Percentiles rank a stretch among this genome's conserved stretches.
Evolutionary conservation across 2,113 vertebrate species (phyloP).

Genomic region (Axis porcinus): DNA sequence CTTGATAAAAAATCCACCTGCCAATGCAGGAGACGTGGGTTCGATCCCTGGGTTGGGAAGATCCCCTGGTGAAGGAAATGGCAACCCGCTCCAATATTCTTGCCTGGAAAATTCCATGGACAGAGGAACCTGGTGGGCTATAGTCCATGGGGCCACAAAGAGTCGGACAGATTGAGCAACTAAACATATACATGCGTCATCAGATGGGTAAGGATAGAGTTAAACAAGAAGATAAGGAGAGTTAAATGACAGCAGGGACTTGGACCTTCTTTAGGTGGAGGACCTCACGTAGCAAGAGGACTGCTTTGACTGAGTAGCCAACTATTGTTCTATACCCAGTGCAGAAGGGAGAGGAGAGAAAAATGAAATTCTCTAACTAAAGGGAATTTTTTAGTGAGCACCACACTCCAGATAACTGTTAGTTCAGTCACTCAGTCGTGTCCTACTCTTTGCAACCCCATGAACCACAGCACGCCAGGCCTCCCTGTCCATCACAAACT

Average conservation of each 20-base stretch:
- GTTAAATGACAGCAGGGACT: not conserved
- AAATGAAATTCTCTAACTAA: not conserved
- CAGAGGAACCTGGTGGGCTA: not conserved
- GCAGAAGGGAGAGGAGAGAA: not conserved
- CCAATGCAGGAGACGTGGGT: not conserved
- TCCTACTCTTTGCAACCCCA: too few species aligned
- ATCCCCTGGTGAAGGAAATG: not conserved
- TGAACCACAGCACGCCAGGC: too few species aligned
- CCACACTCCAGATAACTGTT: not conserved
- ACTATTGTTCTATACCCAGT: not conserved
- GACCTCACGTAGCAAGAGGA: not conserved
- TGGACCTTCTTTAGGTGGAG: not conserved
- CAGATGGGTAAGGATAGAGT: not conserved
- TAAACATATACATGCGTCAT: fast-evolving
- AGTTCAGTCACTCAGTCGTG: too few species aligned
- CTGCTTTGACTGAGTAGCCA: not conserved
- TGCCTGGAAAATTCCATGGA: not conserved
- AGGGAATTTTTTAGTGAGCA: not conserved
- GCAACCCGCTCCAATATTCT: not conserved
- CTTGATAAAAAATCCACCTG: not conserved
- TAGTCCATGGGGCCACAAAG: not conserved
- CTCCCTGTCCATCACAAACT: too few species aligned
- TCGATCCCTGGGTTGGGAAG: not conserved
- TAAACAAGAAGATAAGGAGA: not conserved
- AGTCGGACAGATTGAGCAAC: fast-evolving